A percentile compares a stretch with the other conserved stretches of the same genome.
phyloP scores from a whole-genome alignment of 2,113 vertebrate genomes.

The Thymallus thymallus region DNA sequence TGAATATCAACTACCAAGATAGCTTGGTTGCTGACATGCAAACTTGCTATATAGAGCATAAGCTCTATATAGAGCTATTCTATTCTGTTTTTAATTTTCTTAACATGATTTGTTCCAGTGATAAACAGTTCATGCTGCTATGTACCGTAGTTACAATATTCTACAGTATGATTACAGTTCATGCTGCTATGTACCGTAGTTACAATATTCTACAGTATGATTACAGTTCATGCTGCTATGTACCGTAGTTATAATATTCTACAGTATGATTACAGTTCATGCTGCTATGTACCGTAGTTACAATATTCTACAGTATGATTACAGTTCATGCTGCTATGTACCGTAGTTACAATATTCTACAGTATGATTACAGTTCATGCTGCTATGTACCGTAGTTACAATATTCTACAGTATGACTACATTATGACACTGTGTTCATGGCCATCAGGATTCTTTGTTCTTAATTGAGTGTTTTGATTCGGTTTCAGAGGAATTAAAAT shows the following conservation, averaged over 20 bases:
- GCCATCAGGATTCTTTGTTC: conserved; percentile 51
- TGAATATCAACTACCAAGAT: neutral
- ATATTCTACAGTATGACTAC: neutral
- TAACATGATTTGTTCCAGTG: conserved; percentile 40
- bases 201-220: neutral
- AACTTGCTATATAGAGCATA: neutral
- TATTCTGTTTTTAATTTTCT: neutral
- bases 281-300: neutral
- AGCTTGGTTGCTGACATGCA: neutral
- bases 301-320: neutral
- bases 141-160: neutral
- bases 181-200: neutral
- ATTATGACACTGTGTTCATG: conserved; percentile 17
- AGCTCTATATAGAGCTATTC: too few relatives aligned
- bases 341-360: neutral
- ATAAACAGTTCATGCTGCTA: neutral
- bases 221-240: neutral
- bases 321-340: conserved; percentile 3
- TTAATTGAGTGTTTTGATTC: conserved; percentile 65
- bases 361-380: neutral
- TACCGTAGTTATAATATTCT: neutral
- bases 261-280: neutral
- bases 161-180: neutral
- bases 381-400: neutral
- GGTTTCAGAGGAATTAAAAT: conserved; percentile 65